Evolutionary conservation across 2,797 vertebrate species (phyloP), one percentile per base, ranked within the genome.

Genomic region (Mus caroli): DNA sequence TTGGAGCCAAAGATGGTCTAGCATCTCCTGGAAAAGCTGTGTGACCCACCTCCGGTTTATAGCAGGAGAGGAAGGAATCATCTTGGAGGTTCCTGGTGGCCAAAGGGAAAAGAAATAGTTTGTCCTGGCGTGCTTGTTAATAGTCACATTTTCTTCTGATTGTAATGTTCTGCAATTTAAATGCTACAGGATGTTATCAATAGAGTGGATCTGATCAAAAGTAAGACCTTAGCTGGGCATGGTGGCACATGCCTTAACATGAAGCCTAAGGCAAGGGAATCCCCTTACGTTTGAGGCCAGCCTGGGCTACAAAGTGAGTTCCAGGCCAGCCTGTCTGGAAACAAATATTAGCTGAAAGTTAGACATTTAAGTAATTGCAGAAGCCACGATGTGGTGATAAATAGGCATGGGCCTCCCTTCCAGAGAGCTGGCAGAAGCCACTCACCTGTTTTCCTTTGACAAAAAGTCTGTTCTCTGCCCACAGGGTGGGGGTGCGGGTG

Each of bases 21-120:
- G 43, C 75, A 26, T 86, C 88, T 93, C 77, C 91, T 83, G 88
- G 85, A 58, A 86, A 80, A 82, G 88, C 92, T 82, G 11, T 20
- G 40, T n/a, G 88, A 90, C 67, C 88, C 69, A 50, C 37, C 52
- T 50, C 37, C 6, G 1, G 12, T 75, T 58, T 90, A 37, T 34
- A 7, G 64, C 11, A 20, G 40, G 79, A 56, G n/a, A 95, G 84
- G 50, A 71, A n/a, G 71, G 46, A 34, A 7, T 22, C 31, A 6
- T n/a, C 10, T 11, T 14, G 37, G 56, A 88, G 43, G 15, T 50
- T 15, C 8, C 46, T 13, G 40, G 54, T 62, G 22, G 52, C 52
- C 0, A 4, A 10, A 40, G 14, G 1, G n/a, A 62, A 77, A 52
- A 89, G n/a, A 80, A 31, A 28, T 37, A 5, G 6, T 24, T 37